These are phyloP conservation scores for Sciurus carolinensis DNA, from an alignment of 2,797 vertebrate species.

Conservation along the genomic window DNA sequence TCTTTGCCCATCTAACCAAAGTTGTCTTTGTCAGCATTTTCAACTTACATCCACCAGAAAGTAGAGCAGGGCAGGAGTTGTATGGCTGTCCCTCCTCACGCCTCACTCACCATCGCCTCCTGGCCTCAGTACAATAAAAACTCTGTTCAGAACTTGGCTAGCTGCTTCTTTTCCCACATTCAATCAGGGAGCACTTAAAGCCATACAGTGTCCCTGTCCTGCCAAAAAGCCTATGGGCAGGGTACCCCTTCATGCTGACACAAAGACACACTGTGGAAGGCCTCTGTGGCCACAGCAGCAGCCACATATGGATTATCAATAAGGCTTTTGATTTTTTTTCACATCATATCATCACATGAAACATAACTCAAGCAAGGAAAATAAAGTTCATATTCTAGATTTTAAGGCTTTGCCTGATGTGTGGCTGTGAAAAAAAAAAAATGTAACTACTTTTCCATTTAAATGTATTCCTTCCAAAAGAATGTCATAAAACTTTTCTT, in stretches of 20 bases:
- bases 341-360: slow-evolving; percentile 41
- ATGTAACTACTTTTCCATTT: slow-evolving; percentile 26
- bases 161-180: slow-evolving; percentile 79
- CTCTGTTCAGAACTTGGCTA: slow-evolving; percentile 84
- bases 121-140: slow-evolving; percentile 80
- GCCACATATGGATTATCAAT: slow-evolving; percentile 72
- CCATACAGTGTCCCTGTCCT: slow-evolving; percentile 77
- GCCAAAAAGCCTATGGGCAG: slow-evolving; percentile 80
- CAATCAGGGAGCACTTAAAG: slow-evolving; percentile 77
- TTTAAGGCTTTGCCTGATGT: slow-evolving; percentile 17
- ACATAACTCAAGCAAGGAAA: slow-evolving; percentile 56
- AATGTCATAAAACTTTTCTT: slow-evolving; percentile 3
- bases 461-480: slow-evolving; percentile 43
- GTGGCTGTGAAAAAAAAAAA: background rate
- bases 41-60: slow-evolving; percentile 38
- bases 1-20: slow-evolving; percentile 39
- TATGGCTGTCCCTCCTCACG: background rate
- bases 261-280: slow-evolving; percentile 75
- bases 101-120: slow-evolving; percentile 25
- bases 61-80: slow-evolving; percentile 44
- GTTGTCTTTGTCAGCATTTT: slow-evolving; percentile 54
- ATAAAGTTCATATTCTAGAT: slow-evolving; percentile 28
- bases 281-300: background rate
- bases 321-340: slow-evolving; percentile 75
- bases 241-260: slow-evolving; percentile 61